Evolutionary conservation across 2,888 invertebrate genomes (phyloP).

Genomic region (Volucella inflata): DNA sequence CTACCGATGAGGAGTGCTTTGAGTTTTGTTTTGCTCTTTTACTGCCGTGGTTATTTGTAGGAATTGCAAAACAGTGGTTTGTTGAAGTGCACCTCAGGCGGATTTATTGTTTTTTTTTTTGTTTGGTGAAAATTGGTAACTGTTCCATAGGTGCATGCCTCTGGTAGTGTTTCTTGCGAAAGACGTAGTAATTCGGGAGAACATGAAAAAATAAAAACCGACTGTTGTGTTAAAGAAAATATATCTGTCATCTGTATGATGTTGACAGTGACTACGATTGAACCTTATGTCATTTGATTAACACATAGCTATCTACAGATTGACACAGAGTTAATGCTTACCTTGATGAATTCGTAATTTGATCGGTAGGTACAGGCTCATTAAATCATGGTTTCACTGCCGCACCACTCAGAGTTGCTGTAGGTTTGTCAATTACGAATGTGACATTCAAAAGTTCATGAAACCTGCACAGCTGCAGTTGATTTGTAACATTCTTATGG

Average conservation of each 20-base stretch:
- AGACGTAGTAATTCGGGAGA: constrained; percentile 11
- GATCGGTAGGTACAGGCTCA: constrained; percentile 34
- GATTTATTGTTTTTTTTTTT: not conserved
- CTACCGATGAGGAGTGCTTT: constrained; percentile 20
- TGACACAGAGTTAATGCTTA: not conserved
- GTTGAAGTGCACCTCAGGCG: constrained; percentile 9
- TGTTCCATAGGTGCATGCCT: constrained; percentile 19
- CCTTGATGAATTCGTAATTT: constrained; percentile 31
- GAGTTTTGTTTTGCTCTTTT: not conserved
- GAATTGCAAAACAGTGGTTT: constrained; percentile 48
- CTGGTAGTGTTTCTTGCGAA: constrained; percentile 15
- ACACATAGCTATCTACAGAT: not conserved
- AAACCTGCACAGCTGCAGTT: not conserved
- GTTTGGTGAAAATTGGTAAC: constrained; percentile 2
- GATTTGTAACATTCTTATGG: constrained; percentile 18
- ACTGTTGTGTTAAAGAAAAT: not conserved
- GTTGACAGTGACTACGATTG: constrained; percentile 13
- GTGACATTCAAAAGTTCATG: constrained; percentile 39
- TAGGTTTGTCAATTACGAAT: constrained; percentile 13
- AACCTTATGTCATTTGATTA: constrained; percentile 22
- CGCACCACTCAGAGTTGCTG: constrained; percentile 5
- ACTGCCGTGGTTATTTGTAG: constrained; percentile 15
- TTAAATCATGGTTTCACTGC: constrained; percentile 36
- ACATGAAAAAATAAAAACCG: not conserved
- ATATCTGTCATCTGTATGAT: constrained; percentile 1